phyloP scores from a whole-genome alignment of 2,888 invertebrate genomes.

The Elysia crispata region DNA sequence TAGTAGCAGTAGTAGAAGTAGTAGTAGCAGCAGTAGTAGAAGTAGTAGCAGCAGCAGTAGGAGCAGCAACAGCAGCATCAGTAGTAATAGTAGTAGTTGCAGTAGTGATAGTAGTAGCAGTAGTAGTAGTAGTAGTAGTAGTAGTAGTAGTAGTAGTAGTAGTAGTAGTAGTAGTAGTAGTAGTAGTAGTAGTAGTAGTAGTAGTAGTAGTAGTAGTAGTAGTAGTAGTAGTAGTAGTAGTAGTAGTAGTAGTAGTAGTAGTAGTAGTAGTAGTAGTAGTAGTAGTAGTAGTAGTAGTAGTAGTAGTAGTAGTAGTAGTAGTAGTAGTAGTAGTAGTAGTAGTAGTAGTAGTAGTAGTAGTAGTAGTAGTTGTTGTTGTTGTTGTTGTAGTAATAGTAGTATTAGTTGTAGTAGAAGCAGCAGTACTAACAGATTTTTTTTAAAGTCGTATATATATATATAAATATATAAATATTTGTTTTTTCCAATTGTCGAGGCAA shows the following conservation, averaged over 20 bases:
- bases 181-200: constrained; percentile 9
- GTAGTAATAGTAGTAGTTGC: no score
- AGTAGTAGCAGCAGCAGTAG: no score
- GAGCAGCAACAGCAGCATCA: no score
- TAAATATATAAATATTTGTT: no score
- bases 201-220: constrained; percentile 9
- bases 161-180: constrained; percentile 9
- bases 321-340: constrained; percentile 9
- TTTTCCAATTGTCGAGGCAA: no score
- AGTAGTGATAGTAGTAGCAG: background rate
- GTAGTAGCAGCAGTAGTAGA: no score
- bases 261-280: constrained; percentile 9
- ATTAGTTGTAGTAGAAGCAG: no score
- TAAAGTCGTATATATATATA: no score
- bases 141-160: constrained; percentile 1
- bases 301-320: constrained; percentile 9
- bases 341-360: no score
- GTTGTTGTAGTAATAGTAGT: background rate
- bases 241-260: constrained; percentile 9
- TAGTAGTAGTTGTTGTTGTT: background rate
- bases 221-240: constrained; percentile 9
- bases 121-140: constrained; percentile 9
- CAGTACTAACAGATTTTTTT: no score
- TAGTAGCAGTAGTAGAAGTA: no score
- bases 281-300: constrained; percentile 9